Evolutionary conservation across 2,888 invertebrate species (phyloP), one percentile per base, ranked within the genome.

Genomic region (Theretra japonica): DNA sequence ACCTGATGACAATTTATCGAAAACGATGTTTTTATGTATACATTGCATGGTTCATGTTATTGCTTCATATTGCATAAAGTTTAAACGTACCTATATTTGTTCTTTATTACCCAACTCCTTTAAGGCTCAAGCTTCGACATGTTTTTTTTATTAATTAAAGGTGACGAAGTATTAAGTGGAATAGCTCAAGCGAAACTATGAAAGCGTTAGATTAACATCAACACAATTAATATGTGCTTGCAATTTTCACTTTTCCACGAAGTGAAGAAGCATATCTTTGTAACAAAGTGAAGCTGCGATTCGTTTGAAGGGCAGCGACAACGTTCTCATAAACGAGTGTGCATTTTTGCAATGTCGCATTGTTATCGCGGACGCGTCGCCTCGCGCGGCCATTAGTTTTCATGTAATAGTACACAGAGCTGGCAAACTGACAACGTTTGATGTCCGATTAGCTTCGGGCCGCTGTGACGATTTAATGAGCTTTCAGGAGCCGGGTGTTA

Each of bases 361-460:
- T 71, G 41, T 57, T 48, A 68, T 57, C 68, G 41, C 53, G 30
- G 53, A 7, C 53, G 53, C 30, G 4, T 48, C 56, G 53, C 33
- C 41, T 41, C 65, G 56, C 25, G 50, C 56, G 62, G 33, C 50
- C 59, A 71, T 75, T 75, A 79, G 71, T 71, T 75, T 76, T 75
- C 70, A 41, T 73, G 77, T 76, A 75, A 75, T 75, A 74, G 56
- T 75, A 74, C 60, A 75, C 70, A 73, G 57, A 59, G 75, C 77
- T 82, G 82, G 82, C 82, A 82, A 70, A 73, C 62, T 80, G 82
- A 80, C 80, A 82, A 79, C 75, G 74, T 77, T 76, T 73, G 70
- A 78, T 74, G 71, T 79, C 75, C 69, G 77, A 79, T 82, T 77
- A 75, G 75, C 68, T 72, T 70, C 74, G 69, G 76, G 68, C 68